These are phyloP conservation scores for Meliscaeva auricollis DNA, from an alignment of 2,888 invertebrate species.

Conservation along the genomic window DNA sequence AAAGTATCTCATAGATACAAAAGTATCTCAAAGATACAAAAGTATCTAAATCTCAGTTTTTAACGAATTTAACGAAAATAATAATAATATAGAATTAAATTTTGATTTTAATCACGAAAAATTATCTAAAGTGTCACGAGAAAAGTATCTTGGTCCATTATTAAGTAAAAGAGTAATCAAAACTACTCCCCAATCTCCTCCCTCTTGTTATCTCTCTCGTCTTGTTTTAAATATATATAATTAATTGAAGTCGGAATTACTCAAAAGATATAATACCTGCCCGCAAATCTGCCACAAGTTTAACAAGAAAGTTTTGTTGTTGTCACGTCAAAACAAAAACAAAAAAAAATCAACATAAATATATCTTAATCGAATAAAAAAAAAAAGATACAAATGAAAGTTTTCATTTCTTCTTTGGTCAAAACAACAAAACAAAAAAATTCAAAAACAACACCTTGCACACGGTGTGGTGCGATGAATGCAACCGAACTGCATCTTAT, in stretches of 20 bases:
- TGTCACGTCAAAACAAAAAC: slow-evolving; percentile 48
- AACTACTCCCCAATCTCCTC: too few relatives aligned
- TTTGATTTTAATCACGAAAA: background rate
- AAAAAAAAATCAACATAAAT: slow-evolving; percentile 17
- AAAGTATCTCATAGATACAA: slow-evolving; percentile 30
- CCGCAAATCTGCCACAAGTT: slow-evolving; percentile 23
- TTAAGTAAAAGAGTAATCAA: slow-evolving; percentile 29
- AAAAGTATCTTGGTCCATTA: slow-evolving; percentile 31
- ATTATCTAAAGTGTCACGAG: slow-evolving; percentile 9
- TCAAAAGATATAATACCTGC: slow-evolving; percentile 12
- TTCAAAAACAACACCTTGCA: slow-evolving; percentile 55
- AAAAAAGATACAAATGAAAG: slow-evolving; percentile 70
- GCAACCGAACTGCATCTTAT: slow-evolving; percentile 53
- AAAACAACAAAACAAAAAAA: too few relatives aligned
- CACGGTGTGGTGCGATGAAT: background rate
- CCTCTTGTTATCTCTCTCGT: background rate
- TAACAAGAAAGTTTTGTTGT: slow-evolving; percentile 67
- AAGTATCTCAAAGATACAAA: slow-evolving; percentile 34
- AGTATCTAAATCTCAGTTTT: slow-evolving; percentile 45
- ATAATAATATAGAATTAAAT: slow-evolving; percentile 13
- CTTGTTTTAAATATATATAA: slow-evolving; percentile 23
- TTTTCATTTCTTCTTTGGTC: slow-evolving; percentile 55
- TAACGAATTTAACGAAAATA: slow-evolving; percentile 56
- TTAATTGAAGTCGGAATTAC: slow-evolving; percentile 39
- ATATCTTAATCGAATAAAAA: slow-evolving; percentile 44